These are phyloP conservation scores for Dermatophagoides farinae DNA, from an alignment of 1,140 invertebrate genomes.

Conservation along the genomic window DNA sequence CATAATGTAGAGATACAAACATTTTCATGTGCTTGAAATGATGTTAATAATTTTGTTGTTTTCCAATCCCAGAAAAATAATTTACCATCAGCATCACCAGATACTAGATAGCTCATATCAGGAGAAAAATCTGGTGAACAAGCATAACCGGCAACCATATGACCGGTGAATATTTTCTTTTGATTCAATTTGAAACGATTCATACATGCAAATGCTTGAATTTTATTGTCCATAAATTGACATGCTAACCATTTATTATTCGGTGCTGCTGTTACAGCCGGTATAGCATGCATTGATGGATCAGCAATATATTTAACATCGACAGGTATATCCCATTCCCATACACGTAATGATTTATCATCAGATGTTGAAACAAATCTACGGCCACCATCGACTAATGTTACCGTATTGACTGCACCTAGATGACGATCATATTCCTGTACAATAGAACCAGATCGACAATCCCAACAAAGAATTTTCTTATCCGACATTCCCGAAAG, in stretches of 20 bases:
- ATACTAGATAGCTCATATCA: slow-evolving; percentile 94
- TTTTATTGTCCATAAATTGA: slow-evolving; percentile 98
- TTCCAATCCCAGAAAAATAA: slow-evolving; percentile 99
- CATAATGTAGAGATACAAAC: slow-evolving; percentile 84
- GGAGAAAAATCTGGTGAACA: slow-evolving; percentile 93
- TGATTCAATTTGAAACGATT: slow-evolving; percentile 93
- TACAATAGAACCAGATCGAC: slow-evolving; percentile 72
- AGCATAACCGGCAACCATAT: slow-evolving; percentile 98
- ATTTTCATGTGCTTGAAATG: slow-evolving; percentile 93
- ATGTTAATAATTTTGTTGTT: slow-evolving; percentile 87
- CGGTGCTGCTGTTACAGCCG: slow-evolving; percentile 74
- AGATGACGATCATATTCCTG: slow-evolving; percentile 98
- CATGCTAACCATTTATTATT: slow-evolving; percentile 98
- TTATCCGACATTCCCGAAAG: slow-evolving; percentile 96
- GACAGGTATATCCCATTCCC: slow-evolving; percentile 99
- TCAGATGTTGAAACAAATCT: slow-evolving; percentile 95
- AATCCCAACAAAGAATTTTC: slow-evolving; percentile 98
- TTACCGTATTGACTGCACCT: slow-evolving; percentile 94
- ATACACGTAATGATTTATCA: slow-evolving; percentile 82
- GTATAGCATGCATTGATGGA: slow-evolving; percentile 97
- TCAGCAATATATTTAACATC: slow-evolving; percentile 99
- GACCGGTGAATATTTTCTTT: slow-evolving; percentile 92
- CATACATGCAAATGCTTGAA: slow-evolving; percentile 88
- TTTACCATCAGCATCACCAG: slow-evolving; percentile 98
- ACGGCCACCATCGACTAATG: slow-evolving; percentile 94